phyloP scores from a whole-genome alignment of 2,797 vertebrate species.

The Brotula barbata region DNA sequence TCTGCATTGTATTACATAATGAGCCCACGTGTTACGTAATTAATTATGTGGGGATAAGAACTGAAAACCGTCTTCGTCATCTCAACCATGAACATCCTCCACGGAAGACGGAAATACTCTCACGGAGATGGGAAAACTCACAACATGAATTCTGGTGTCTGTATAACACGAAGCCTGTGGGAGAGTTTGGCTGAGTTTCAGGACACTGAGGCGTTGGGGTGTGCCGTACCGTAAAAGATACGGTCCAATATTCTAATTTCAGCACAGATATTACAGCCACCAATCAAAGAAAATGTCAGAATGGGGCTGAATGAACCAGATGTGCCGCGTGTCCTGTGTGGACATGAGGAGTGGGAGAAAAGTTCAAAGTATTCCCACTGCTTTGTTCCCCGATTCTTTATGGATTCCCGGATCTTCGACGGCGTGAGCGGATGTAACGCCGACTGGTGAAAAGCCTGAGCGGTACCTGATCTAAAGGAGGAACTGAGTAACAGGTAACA shows the following conservation, averaged over 20 bases:
- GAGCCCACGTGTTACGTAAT: slow-evolving; percentile 60
- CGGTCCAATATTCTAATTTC: slow-evolving; percentile 4
- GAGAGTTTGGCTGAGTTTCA: slow-evolving; percentile 2
- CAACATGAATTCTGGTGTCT: slow-evolving; percentile 23
- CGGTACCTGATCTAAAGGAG: neutral
- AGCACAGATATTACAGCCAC: slow-evolving; percentile 10
- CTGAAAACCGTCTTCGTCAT: slow-evolving; percentile 22
- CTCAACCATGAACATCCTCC: slow-evolving; percentile 27
- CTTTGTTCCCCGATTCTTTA: too few species aligned
- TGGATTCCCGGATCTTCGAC: too few species aligned
- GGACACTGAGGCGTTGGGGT: slow-evolving; percentile 5
- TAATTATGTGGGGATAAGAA: slow-evolving; percentile 39
- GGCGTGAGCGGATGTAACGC: too few species aligned
- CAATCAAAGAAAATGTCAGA: slow-evolving; percentile 7
- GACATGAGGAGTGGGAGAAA: too few species aligned
- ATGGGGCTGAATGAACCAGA: neutral
- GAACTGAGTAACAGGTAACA: neutral
- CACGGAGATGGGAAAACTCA: neutral
- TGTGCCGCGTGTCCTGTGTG: too few species aligned
- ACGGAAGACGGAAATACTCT: slow-evolving; percentile 13
- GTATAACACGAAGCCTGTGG: slow-evolving; percentile 19
- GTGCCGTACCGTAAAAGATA: slow-evolving; percentile 1
- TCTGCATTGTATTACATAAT: slow-evolving; percentile 63
- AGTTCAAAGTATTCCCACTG: too few species aligned
- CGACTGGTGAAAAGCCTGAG: too few species aligned